Conservation (phyloP, 2,113 vertebrate genomes). For the Miniopterus natalensis region DNA sequence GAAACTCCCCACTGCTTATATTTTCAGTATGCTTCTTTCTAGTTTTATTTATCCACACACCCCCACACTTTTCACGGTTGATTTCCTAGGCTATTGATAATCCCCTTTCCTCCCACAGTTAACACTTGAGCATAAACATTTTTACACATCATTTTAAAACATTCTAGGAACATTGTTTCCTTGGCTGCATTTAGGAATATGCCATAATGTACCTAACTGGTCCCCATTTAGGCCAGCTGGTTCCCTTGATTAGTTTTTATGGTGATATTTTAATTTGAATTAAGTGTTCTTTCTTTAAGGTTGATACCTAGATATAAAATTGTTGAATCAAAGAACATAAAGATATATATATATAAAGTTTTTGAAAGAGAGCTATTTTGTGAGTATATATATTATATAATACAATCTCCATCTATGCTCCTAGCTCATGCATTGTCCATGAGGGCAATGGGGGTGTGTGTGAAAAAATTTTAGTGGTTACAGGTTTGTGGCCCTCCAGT, state of each 20-base stretch:
- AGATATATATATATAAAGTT: background rate
- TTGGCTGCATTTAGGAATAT: background rate
- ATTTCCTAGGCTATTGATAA: background rate
- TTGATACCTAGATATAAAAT: background rate
- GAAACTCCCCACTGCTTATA: background rate
- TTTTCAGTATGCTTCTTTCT: background rate
- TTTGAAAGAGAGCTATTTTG: background rate
- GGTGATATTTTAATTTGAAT: slow-evolving; percentile 41
- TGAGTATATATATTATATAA: background rate
- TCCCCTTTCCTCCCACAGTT: background rate
- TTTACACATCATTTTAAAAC: slow-evolving; percentile 7
- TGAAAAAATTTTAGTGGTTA: background rate
- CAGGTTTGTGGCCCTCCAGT: background rate
- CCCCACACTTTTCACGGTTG: background rate
- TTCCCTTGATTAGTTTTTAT: background rate
- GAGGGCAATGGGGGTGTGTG: background rate
- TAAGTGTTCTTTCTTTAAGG: slow-evolving; percentile 37
- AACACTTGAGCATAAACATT: background rate
- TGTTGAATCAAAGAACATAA: background rate
- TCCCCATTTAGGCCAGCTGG: background rate
- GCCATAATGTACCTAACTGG: background rate
- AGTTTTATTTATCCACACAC: background rate
- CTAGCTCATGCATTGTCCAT: background rate
- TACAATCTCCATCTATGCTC: background rate
- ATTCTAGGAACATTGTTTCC: background rate